Evolutionary conservation across 2,888 invertebrate species (phyloP), one percentile per base, ranked within the genome.

Genomic region (Plagiodera versicolora): DNA sequence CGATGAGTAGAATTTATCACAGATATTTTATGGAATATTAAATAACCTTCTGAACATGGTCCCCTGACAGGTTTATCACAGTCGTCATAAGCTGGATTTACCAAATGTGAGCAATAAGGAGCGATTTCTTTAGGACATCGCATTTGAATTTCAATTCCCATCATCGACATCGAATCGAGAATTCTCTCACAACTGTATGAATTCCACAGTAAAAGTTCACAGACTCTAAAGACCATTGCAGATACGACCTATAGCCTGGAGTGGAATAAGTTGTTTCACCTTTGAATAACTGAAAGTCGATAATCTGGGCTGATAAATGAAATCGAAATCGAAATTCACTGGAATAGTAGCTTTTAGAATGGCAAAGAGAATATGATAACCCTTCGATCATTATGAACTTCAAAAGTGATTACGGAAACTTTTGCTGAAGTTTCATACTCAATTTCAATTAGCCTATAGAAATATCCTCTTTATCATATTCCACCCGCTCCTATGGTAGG

Each of bases 171-270:
- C 24, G 6, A 24, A 5, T 24, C 24, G 24, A 24, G 24, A 2
- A 32, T 9, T 10, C 32, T 32, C 32, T 32, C 9, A 10, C 32
- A 28, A 28, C 28, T 28, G 28, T 11, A 39, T 39, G 14, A 39
- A 14, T 39, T 39, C 11, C n/a, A 4, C 14, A 53, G 53, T 53
- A 53, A 45, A 53, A 53, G 53, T 45, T 39, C 53, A 30, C 44
- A 24, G 53, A 53, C 53, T 44, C 19, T 19, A 44, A 44, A 53
- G 53, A 53, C 17, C 44, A 28, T 53, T 53, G 53, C 28, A 44
- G 24, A 46, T 44, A 24, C 35, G 53, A 44, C 53, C 53, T 44
- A 53, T 17, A 53, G 35, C 53, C 45, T 39, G 39, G 14, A 39
- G 39, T 39, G 39, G 3, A n/a, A 14, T 39, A 6, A 39, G 39